phyloP scores from a whole-genome alignment of 2,113 vertebrate species.

The Sturnira hondurensis region DNA sequence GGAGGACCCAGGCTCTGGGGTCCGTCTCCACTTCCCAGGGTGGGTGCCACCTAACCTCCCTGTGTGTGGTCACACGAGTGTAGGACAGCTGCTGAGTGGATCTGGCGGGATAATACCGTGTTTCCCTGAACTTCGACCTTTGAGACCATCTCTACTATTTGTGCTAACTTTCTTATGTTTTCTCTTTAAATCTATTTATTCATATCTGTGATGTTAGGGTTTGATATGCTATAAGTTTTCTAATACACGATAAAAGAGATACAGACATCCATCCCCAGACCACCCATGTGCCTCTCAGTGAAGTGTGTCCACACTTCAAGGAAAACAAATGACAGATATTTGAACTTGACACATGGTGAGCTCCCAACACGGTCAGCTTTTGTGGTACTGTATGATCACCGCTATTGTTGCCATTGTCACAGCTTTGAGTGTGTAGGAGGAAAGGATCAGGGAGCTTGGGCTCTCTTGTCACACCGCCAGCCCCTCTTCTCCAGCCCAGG shows the following conservation, averaged over 20 bases:
- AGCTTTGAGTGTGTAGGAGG: neutral
- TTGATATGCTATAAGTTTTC: neutral
- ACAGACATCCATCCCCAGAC: neutral
- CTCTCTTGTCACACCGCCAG: neutral
- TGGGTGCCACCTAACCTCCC: neutral
- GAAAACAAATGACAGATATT: neutral
- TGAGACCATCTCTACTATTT: neutral
- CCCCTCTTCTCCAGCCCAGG: neutral
- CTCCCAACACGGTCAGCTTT: neutral
- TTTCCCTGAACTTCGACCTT: neutral
- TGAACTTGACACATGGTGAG: neutral
- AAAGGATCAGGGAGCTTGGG: neutral
- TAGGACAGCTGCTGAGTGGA: neutral
- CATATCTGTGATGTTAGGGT: neutral
- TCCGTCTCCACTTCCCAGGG: neutral
- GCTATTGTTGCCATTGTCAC: fast-evolving
- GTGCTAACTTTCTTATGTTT: neutral
- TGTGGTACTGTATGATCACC: neutral
- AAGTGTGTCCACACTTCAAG: neutral
- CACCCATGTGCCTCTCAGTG: neutral
- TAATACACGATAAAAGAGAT: neutral
- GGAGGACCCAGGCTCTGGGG: neutral
- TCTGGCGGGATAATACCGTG: neutral
- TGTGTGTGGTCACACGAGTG: fast-evolving
- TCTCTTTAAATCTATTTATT: neutral